Percentiles rank a stretch among this genome's conserved stretches.
Evolutionary conservation across 2,797 vertebrate genomes (phyloP).

Genomic region (Pangasius sanitwongsei): DNA sequence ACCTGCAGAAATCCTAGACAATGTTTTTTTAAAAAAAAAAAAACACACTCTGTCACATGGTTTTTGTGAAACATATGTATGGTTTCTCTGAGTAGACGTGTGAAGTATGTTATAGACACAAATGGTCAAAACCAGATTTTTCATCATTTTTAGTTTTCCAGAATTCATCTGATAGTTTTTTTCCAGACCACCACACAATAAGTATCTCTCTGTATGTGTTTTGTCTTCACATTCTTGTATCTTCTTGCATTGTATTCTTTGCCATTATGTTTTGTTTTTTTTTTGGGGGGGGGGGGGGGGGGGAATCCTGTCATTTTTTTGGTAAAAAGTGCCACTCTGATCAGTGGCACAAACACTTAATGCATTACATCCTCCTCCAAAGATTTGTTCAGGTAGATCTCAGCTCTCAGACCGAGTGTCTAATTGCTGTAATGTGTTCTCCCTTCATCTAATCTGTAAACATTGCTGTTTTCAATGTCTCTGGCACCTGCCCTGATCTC

Average conservation of each 20-base stretch:
- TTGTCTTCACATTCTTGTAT: not conserved
- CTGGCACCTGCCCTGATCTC: conserved; percentile 79
- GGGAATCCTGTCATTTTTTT: not conserved
- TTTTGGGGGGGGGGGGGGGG: no score
- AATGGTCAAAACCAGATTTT: no score
- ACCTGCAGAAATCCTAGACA: no score
- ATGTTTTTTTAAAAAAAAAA: no score
- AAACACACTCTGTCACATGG: no score
- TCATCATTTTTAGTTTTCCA: not conserved
- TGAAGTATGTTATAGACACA: no score
- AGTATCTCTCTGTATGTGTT: not conserved
- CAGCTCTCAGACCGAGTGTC: conserved; percentile 77
- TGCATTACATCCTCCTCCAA: conserved; percentile 50
- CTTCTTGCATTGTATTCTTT: not conserved
- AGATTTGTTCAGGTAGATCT: conserved; percentile 68
- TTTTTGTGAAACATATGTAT: no score
- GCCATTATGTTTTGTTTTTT: no score
- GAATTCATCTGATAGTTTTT: not conserved
- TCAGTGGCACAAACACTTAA: conserved; percentile 8
- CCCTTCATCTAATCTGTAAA: conserved; percentile 82
- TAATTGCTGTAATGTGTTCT: conserved; percentile 82
- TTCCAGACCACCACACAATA: not conserved
- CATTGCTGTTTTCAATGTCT: conserved; percentile 81
- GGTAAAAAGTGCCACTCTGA: not conserved
- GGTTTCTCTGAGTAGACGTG: no score